Percentiles rank a stretch among this genome's conserved stretches.
These are phyloP conservation scores for Scarus forsteni DNA, from an alignment of 2,797 vertebrate species.

Conservation along the genomic window DNA sequence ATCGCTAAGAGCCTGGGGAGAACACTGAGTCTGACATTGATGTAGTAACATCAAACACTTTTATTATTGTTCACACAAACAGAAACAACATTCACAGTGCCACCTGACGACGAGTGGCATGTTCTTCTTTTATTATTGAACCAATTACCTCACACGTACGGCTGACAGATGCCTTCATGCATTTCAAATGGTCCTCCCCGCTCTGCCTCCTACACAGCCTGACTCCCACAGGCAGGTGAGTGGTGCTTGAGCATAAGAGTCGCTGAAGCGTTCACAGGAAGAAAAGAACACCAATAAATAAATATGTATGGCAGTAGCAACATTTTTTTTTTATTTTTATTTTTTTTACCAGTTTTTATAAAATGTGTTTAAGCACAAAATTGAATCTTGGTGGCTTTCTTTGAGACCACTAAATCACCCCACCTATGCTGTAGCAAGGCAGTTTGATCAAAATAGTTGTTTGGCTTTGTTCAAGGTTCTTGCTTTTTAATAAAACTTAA, in stretches of 20 bases:
- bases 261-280: conserved; percentile 48
- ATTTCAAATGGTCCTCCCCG: conserved; percentile 61
- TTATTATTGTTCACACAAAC: conserved; percentile 64
- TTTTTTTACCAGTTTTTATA: not conserved
- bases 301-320: conserved; percentile 17
- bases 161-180: conserved; percentile 66
- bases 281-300: conserved; percentile 25
- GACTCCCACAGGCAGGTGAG: conserved; percentile 46
- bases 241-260: conserved; percentile 32
- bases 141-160: conserved; percentile 57
- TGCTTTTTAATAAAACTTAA: too few relatives aligned
- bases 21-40: conserved; percentile 58
- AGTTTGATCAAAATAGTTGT: too few relatives aligned
- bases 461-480: too few relatives aligned
- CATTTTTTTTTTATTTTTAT: too few relatives aligned
- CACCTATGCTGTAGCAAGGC: too few relatives aligned
- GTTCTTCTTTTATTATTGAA: conserved; percentile 71
- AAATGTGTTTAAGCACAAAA: not conserved
- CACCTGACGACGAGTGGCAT: conserved; percentile 60
- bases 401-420: too few relatives aligned
- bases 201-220: conserved; percentile 37
- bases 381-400: too few relatives aligned
- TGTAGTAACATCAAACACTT: conserved; percentile 70
- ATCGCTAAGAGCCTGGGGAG: conserved; percentile 50
- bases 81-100: conserved; percentile 61